Evolutionary conservation across 2,797 vertebrate genomes (phyloP), one percentile per base, ranked within the genome.

Genomic region (Tiaroga cobitis): DNA sequence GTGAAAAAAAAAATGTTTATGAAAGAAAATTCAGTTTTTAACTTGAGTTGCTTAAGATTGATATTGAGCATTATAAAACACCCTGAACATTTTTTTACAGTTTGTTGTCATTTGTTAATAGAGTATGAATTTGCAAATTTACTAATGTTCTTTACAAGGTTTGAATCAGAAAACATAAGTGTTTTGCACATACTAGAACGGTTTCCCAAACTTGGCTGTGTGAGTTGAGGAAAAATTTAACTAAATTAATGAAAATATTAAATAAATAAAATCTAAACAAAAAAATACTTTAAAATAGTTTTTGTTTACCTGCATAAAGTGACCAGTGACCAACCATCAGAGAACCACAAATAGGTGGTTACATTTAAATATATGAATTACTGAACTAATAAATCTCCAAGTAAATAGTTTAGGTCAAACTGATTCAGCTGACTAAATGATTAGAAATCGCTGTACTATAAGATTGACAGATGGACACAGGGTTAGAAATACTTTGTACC

Each of bases 1-100:
- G 75, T 72, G 49, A 51, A 73, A 86, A 61, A 39, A 54, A 63
- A 83, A 79, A 63, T 8, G 34, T 84, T 26, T 84, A 82, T 83
- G 61, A 54, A 80, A 73, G n/a, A 69, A 69, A 63, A 83, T 77
- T 73, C 34, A 54, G 29, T 75, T 80, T 83, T 81, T 85, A 81
- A 81, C 63, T 82, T 73, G 34, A 72, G 80, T 65, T 83, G 80
- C 19, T 74, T 46, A 81, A 68, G 19, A 83, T 70, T 81, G 19
- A 24, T 81, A 49, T 37, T 4, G 46, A 84, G 43, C 68, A 85
- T 85, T 87, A 89, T 69, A 88, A 80, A 87, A 43, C 63, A 83
- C 72, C 80, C 82, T 87, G 70, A 80, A 87, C 21, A 51, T 51
- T 49, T 49, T 49, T 16, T 49, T 16, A 49, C 4, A 5, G 15